phyloP scores from a whole-genome alignment of 2,113 vertebrate genomes.

The Phaetusa simplex region DNA sequence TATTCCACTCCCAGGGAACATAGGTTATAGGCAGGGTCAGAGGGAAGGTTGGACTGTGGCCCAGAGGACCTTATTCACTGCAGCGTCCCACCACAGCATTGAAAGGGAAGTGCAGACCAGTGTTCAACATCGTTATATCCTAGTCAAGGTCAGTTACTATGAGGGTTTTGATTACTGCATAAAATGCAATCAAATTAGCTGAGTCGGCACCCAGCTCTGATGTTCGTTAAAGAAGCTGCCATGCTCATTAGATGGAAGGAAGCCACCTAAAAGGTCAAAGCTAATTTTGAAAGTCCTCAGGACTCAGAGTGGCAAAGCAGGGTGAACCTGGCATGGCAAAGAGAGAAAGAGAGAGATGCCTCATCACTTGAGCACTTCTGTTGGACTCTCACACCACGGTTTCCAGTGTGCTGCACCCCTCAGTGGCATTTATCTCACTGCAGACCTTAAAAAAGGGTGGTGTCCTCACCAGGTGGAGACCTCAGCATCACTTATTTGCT shows the following conservation, averaged over 20 bases:
- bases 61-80: neutral
- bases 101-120: neutral
- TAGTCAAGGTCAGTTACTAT: constrained; percentile 32
- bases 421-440: neutral
- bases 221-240: constrained; percentile 22
- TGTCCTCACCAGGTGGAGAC: neutral
- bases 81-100: fast-evolving
- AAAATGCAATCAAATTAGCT: constrained; percentile 53
- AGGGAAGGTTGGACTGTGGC: neutral
- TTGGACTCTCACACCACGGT: neutral
- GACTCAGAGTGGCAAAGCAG: neutral
- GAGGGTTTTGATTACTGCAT: constrained; percentile 42
- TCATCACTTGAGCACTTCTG: fast-evolving
- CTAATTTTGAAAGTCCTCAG: constrained; percentile 30
- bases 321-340: neutral
- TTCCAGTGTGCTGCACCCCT: neutral
- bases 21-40: neutral
- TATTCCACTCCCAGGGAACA: neutral
- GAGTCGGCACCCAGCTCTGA: neutral
- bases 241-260: constrained; percentile 36
- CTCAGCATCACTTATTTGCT: neutral
- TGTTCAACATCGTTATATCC: neutral
- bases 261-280: constrained; percentile 45
- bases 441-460: neutral
- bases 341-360: neutral